Evolutionary conservation across 53 echinoderm and acorn worm genomes (phyloP).

Genomic region (Zoroaster sp.): DNA sequence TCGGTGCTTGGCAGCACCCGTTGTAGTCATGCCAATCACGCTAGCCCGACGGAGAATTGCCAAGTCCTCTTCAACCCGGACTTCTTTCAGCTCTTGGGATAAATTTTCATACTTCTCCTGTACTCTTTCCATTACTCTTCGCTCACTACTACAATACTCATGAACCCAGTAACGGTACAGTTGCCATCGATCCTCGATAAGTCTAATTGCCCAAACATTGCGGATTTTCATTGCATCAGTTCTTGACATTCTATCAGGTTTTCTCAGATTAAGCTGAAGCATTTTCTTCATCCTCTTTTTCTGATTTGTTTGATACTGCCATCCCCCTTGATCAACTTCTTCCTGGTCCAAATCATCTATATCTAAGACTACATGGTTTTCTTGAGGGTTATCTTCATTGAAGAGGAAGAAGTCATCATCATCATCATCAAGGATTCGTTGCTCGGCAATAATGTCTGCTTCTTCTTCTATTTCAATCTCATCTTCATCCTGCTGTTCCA

Average conservation of each 20-base stretch:
- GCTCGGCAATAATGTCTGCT: slow-evolving; percentile 63
- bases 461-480: slow-evolving; percentile 68
- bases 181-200: slow-evolving; percentile 64
- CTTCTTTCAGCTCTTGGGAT: slow-evolving; percentile 58
- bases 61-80: slow-evolving; percentile 71
- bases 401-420: slow-evolving; percentile 39
- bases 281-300: slow-evolving; percentile 40
- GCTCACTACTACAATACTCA: slow-evolving; percentile 33
- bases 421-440: slow-evolving; percentile 64
- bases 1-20: slow-evolving; percentile 75
- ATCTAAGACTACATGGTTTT: slow-evolving; percentile 29
- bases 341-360: slow-evolving; percentile 18
- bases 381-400: slow-evolving; percentile 1
- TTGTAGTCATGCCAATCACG: slow-evolving; percentile 85
- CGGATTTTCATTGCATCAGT: slow-evolving; percentile 36
- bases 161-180: slow-evolving; percentile 85
- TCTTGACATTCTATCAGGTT: slow-evolving; percentile 62
- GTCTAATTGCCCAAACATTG: slow-evolving; percentile 69
- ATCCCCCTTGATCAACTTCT: slow-evolving; percentile 29
- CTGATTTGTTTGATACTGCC: slow-evolving; percentile 44
- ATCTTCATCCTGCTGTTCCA: slow-evolving; percentile 44
- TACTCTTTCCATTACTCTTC: slow-evolving; percentile 29
- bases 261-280: slow-evolving; percentile 57
- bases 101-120: slow-evolving; percentile 63
- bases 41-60: slow-evolving; percentile 47